A percentile compares a stretch with the other conserved stretches of the same genome.
Conservation (phyloP, 2,113 vertebrate species). For the Solea senegalensis region DNA sequence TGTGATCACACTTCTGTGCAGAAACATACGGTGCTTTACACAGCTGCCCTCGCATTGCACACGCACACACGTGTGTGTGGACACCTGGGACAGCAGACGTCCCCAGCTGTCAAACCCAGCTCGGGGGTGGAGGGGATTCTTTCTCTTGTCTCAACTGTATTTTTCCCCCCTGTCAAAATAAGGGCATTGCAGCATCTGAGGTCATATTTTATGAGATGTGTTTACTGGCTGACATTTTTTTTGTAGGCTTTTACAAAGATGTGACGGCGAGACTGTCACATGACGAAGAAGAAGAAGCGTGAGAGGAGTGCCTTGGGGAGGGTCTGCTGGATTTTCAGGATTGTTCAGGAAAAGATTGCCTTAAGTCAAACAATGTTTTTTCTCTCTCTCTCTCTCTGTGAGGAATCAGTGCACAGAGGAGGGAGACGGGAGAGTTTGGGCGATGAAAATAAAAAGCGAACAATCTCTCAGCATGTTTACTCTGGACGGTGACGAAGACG, state of each 20-base stretch:
- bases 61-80: slow-evolving; percentile 21
- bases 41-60: slow-evolving; percentile 51
- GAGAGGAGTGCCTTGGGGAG: slow-evolving; percentile 80
- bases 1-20: slow-evolving; percentile 39
- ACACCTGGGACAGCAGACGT: slow-evolving; percentile 45
- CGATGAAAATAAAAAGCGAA: slow-evolving; percentile 45
- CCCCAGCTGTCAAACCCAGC: slow-evolving; percentile 38
- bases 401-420: slow-evolving; percentile 17
- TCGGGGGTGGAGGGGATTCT: slow-evolving; percentile 15
- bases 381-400: background rate
- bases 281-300: slow-evolving; percentile 39
- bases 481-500: slow-evolving; percentile 62
- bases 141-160: slow-evolving; percentile 53
- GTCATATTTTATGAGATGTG: slow-evolving; percentile 46
- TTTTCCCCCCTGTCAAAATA: slow-evolving; percentile 21
- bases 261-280: slow-evolving; percentile 41
- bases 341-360: slow-evolving; percentile 79
- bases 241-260: too few species aligned
- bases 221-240: slow-evolving; percentile 72
- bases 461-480: slow-evolving; percentile 81
- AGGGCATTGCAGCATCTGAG: slow-evolving; percentile 37
- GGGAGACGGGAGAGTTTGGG: slow-evolving; percentile 5
- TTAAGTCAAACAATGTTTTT: slow-evolving; percentile 68
- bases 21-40: slow-evolving; percentile 66
- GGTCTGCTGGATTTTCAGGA: slow-evolving; percentile 74